A percentile compares a stretch with the other conserved stretches of the same genome.
phyloP scores from a whole-genome alignment of 1,140 invertebrate species.

The Frieseomelitta varia region DNA sequence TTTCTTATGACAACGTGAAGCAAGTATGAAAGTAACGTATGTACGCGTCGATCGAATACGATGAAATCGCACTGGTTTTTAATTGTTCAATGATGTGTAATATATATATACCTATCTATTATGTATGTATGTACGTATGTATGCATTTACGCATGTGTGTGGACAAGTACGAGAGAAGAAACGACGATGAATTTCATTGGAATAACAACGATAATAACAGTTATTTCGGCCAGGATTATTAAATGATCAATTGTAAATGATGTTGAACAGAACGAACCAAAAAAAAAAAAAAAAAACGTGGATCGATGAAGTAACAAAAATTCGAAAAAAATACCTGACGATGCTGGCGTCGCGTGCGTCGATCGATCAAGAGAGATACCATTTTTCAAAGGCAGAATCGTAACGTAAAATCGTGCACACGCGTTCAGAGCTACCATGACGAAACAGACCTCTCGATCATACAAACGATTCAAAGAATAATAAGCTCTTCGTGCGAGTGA shows the following conservation, averaged over 20 bases:
- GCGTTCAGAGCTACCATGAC: neutral
- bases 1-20: neutral
- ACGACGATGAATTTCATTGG: neutral
- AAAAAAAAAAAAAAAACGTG: neutral
- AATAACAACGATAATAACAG: neutral
- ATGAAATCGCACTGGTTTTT: neutral
- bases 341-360: conserved; percentile 20
- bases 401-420: conserved; percentile 25
- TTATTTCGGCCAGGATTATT: neutral
- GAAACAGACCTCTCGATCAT: neutral
- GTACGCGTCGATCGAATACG: conserved; percentile 3
- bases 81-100: neutral
- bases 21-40: neutral
- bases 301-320: neutral
- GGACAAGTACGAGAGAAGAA: neutral
- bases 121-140: neutral
- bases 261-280: neutral
- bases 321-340: conserved; percentile 20
- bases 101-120: too few relatives aligned
- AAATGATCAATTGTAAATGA: neutral
- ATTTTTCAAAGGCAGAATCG: conserved; percentile 11
- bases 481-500: conserved; percentile 51
- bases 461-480: conserved; percentile 47
- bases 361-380: conserved; percentile 20
- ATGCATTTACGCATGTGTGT: neutral